A percentile compares a stretch with the other conserved stretches of the same genome.
Evolutionary conservation across 2,113 vertebrate species (phyloP).

Genomic region (Hylia prasina): DNA sequence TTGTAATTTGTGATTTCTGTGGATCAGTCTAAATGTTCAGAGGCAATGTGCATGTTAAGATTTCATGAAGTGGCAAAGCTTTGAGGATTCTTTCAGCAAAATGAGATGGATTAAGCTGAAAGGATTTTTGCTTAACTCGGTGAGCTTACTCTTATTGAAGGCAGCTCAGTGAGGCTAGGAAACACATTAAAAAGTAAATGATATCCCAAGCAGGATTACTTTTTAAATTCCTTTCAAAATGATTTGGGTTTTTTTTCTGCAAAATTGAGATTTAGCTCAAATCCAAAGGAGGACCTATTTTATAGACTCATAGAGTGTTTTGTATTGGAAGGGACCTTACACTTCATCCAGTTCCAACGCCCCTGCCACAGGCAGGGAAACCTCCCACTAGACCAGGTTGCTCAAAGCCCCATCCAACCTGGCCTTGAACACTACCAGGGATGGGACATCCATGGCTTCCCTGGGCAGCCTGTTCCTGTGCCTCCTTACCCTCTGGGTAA

Average conservation of each 20-base stretch:
- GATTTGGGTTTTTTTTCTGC: background rate
- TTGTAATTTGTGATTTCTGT: background rate
- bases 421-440: background rate
- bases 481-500: background rate
- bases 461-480: background rate
- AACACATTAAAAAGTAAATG: background rate
- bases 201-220: background rate
- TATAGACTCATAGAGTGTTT: background rate
- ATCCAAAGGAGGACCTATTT: background rate
- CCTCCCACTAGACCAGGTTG: background rate
- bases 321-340: background rate
- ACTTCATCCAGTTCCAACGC: rapidly evolving
- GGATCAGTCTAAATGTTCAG: background rate
- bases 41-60: background rate
- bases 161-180: background rate
- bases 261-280: background rate
- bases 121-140: background rate
- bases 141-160: rapidly evolving
- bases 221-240: background rate
- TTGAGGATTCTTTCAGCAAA: background rate
- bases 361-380: background rate
- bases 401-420: background rate
- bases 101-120: background rate
- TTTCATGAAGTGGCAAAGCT: background rate
- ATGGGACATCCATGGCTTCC: background rate